These are phyloP conservation scores for Ophion ellenae DNA, from an alignment of 2,888 invertebrate species.

Conservation along the genomic window DNA sequence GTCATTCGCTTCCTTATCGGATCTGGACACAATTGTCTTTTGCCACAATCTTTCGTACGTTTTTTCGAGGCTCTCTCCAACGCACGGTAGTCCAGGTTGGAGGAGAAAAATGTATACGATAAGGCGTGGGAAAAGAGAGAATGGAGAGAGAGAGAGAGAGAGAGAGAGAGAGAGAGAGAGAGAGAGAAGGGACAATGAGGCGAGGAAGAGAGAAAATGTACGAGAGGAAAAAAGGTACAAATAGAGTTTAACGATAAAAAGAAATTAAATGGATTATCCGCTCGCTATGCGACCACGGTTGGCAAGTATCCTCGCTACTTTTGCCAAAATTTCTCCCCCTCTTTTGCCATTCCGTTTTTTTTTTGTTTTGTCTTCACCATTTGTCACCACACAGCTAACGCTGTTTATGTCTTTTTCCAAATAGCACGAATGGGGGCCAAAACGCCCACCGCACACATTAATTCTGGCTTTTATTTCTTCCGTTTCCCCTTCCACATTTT, in stretches of 20 bases:
- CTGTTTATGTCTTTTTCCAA: slow-evolving; percentile 7
- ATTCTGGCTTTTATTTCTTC: not conserved
- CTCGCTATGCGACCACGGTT: slow-evolving; percentile 16
- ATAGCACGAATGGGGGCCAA: not conserved
- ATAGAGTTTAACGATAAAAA: slow-evolving; percentile 48
- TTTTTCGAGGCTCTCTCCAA: slow-evolving; percentile 48
- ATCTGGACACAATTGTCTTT: slow-evolving; percentile 26
- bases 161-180: slow-evolving; percentile 9
- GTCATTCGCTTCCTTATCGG: slow-evolving; percentile 36
- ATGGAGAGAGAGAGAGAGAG: not conserved
- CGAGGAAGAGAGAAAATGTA: not conserved
- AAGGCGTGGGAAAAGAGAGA: slow-evolving; percentile 41
- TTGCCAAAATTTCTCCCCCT: slow-evolving; percentile 38
- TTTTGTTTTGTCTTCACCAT: slow-evolving; percentile 11
- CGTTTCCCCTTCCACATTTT: not conserved
- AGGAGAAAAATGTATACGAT: slow-evolving; percentile 39
- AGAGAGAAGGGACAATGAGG: not conserved
- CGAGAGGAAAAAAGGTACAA: not conserved
- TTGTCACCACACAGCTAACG: not conserved
- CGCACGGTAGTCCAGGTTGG: slow-evolving; percentile 16
- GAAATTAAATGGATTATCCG: slow-evolving; percentile 62
- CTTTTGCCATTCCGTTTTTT: not conserved
- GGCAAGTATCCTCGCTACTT: slow-evolving; percentile 31
- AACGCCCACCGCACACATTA: not conserved
- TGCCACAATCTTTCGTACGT: slow-evolving; percentile 22